Evolutionary conservation across 2,113 vertebrate genomes (phyloP).

Genomic region (Stegastes partitus): DNA sequence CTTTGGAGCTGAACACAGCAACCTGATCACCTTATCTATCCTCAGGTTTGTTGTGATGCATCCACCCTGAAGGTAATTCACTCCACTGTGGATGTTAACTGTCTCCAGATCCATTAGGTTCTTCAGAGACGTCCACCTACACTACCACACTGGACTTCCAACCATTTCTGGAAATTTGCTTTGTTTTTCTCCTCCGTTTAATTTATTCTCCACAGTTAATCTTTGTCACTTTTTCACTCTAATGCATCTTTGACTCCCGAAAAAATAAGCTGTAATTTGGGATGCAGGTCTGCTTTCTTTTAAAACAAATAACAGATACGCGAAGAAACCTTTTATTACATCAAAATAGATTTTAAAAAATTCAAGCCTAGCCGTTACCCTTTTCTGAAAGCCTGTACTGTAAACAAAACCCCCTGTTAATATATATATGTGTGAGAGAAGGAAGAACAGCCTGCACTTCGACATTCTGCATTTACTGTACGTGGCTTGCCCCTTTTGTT

Average conservation of each 20-base stretch:
- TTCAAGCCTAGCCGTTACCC: constrained; percentile 2
- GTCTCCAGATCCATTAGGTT: background rate
- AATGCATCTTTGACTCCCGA: constrained; percentile 9
- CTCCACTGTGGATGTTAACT: constrained; percentile 33
- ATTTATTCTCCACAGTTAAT: constrained; percentile 15
- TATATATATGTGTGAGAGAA: constrained; percentile 37
- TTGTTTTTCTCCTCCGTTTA: constrained; percentile 9
- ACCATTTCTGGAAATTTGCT: background rate
- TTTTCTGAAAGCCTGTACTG: background rate
- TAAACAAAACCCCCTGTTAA: constrained; percentile 51
- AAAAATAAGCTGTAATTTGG: constrained; percentile 9
- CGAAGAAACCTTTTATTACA: constrained; percentile 31
- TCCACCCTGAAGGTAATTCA: constrained; percentile 42
- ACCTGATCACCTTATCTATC: constrained; percentile 49
- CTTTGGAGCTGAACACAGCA: constrained; percentile 31
- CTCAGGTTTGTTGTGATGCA: background rate
- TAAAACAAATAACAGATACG: constrained; percentile 9
- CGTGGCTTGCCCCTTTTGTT: constrained; percentile 48
- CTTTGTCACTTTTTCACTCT: background rate
- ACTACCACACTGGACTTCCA: background rate
- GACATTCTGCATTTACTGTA: constrained; percentile 32
- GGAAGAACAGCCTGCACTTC: constrained; percentile 25
- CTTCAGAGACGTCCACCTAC: background rate
- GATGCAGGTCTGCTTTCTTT: constrained; percentile 30
- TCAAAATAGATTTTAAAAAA: constrained; percentile 23